phyloP scores from a whole-genome alignment of 2,888 invertebrate genomes.

The Geotrupes spiniger region DNA sequence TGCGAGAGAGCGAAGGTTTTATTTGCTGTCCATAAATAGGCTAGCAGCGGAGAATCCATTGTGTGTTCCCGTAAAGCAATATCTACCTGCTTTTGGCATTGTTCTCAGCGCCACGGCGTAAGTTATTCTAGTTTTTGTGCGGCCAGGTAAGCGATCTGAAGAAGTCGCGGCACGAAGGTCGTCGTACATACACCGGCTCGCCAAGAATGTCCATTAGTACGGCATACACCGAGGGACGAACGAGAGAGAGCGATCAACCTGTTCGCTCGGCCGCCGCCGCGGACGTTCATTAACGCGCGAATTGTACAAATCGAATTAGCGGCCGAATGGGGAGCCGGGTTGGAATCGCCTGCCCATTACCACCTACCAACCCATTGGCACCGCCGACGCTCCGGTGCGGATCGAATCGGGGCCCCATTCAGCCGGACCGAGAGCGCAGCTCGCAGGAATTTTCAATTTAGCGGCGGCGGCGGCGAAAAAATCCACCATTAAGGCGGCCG shows the following conservation, averaged over 20 bases:
- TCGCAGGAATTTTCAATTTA: no score
- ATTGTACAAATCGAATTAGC: conserved; percentile 45
- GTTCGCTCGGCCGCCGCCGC: conserved; percentile 44
- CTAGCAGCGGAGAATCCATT: conserved; percentile 24
- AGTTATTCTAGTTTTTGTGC: conserved; percentile 39
- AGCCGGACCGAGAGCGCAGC: no score
- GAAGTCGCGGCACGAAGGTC: conserved; percentile 41
- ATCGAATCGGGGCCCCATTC: no score
- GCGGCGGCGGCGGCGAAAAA: no score
- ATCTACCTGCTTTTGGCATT: conserved; percentile 25
- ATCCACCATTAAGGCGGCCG: no score
- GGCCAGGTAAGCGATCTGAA: conserved; percentile 12
- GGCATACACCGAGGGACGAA: conserved; percentile 8
- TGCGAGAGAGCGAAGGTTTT: conserved; percentile 11
- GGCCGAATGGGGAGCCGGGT: conserved; percentile 36
- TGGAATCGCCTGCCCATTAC: no score
- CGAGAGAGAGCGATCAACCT: conserved; percentile 27
- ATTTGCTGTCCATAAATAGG: conserved; percentile 28
- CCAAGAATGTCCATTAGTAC: conserved; percentile 46
- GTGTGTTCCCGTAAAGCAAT: conserved; percentile 26
- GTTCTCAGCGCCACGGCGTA: conserved; percentile 24
- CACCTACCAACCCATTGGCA: no score
- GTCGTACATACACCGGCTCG: conserved; percentile 39
- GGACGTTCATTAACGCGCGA: conserved; percentile 42
- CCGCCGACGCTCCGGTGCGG: no score